phyloP scores from a whole-genome alignment of 2,113 vertebrate species.

The Lamprotornis superbus region DNA sequence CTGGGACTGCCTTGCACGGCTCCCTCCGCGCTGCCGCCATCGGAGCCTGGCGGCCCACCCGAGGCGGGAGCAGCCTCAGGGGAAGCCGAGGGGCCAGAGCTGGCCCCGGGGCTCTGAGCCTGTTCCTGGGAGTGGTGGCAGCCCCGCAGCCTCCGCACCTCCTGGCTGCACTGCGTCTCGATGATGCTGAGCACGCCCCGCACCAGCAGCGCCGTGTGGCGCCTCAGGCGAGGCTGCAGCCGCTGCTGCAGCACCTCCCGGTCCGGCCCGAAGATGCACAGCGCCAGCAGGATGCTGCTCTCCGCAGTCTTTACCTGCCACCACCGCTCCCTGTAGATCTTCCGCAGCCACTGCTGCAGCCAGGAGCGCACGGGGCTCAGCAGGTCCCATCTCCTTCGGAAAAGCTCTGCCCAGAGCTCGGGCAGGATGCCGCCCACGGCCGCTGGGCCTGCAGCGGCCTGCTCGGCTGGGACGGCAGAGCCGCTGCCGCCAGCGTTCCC shows the following conservation, averaged over 20 bases:
- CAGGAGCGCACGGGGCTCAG: not conserved
- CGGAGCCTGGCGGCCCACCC: fast-evolving
- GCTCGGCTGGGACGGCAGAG: fast-evolving
- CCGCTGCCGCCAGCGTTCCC: fast-evolving
- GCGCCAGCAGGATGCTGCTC: not conserved
- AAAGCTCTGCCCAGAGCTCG: not conserved
- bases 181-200: not conserved
- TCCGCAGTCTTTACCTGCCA: not conserved
- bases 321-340: not conserved
- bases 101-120: fast-evolving
- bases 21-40: fast-evolving
- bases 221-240: not conserved
- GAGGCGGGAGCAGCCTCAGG: fast-evolving
- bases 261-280: not conserved
- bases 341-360: not conserved
- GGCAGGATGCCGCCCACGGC: not conserved
- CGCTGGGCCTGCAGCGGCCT: fast-evolving
- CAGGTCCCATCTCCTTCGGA: not conserved
- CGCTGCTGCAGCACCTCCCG: not conserved
- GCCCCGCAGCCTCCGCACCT: not conserved
- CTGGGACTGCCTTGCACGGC: fast-evolving
- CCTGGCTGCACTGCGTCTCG: not conserved
- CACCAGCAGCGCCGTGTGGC: not conserved
- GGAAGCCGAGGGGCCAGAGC: not conserved
- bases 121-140: not conserved